A percentile compares a stretch with the other conserved stretches of the same genome.
Conservation (phyloP, 2,113 vertebrate species). For the Melanocharis versteri region DNA sequence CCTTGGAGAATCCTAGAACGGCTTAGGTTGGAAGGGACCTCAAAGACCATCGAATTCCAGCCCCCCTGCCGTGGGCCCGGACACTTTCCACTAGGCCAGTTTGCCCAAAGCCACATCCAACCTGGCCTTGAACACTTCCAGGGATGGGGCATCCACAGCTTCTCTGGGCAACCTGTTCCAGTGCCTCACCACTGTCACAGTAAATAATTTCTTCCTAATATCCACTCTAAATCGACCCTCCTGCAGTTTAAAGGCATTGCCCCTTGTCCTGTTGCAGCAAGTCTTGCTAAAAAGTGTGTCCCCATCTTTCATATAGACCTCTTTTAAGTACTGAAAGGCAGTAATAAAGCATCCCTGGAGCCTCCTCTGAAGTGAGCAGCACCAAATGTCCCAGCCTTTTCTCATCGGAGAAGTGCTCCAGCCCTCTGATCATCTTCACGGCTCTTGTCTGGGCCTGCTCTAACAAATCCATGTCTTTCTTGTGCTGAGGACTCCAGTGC, state of each 20-base stretch:
- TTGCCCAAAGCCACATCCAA: background rate
- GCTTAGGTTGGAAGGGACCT: background rate
- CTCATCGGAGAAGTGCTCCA: background rate
- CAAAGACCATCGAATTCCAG: background rate
- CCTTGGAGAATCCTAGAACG: background rate
- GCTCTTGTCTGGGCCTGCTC: background rate
- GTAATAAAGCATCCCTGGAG: background rate
- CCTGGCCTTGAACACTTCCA: background rate
- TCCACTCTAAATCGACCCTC: rapidly evolving
- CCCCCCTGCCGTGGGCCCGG: background rate
- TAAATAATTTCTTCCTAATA: background rate
- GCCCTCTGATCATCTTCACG: background rate
- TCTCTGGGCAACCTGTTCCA: background rate
- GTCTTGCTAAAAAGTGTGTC: background rate
- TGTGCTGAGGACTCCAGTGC: background rate
- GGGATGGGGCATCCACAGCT: background rate
- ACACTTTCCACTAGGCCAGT: background rate
- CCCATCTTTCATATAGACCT: background rate
- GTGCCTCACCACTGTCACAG: background rate
- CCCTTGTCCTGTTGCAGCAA: background rate
- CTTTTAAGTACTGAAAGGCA: background rate
- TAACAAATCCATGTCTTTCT: background rate
- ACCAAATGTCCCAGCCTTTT: background rate
- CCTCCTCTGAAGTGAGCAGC: background rate
- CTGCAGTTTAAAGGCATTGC: background rate